Percentiles rank a stretch among this genome's conserved stretches.
phyloP scores from a whole-genome alignment of 2,113 vertebrate species.

The Lophius piscatorius region DNA sequence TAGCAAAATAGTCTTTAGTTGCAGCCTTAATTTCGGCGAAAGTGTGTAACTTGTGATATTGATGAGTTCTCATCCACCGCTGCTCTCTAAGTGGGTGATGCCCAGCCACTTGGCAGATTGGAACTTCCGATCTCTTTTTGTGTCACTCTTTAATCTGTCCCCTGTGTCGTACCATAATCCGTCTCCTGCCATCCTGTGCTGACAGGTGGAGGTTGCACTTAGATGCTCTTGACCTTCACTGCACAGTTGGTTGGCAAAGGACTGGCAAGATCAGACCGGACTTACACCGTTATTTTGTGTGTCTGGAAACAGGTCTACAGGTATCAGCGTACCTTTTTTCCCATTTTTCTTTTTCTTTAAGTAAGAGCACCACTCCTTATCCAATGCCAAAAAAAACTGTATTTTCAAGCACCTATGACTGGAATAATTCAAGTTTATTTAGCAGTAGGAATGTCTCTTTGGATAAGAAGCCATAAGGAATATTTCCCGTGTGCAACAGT shows the following conservation, averaged over 20 bases:
- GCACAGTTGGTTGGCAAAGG: constrained; percentile 23
- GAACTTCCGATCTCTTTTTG: constrained; percentile 60
- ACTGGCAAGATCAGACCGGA: constrained; percentile 59
- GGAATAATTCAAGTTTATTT: constrained; percentile 6
- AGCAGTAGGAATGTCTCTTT: constrained; percentile 1
- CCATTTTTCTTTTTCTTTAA: constrained; percentile 23
- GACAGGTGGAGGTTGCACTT: constrained; percentile 61
- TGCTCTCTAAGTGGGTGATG: constrained; percentile 13
- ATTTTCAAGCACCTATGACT: constrained; percentile 1
- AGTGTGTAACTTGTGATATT: constrained; percentile 18
- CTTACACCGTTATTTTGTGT: constrained; percentile 17
- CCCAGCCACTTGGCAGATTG: constrained; percentile 64
- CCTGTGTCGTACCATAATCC: constrained; percentile 55
- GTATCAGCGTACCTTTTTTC: constrained; percentile 40
- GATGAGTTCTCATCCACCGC: constrained; percentile 23
- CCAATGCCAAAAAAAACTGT: constrained; percentile 18
- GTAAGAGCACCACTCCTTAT: constrained; percentile 3
- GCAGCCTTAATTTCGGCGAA: too few species aligned
- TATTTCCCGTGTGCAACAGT: too few species aligned
- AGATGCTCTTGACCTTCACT: constrained; percentile 64
- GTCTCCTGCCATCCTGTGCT: constrained; percentile 56
- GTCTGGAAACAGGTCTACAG: constrained; percentile 25
- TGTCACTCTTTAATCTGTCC: constrained; percentile 62
- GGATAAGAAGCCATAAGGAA: too few species aligned
- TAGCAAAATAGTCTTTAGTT: too few species aligned